Base-by-base conservation (phyloP, 2,888 invertebrate species). In the Ceramica pisi region DNA sequence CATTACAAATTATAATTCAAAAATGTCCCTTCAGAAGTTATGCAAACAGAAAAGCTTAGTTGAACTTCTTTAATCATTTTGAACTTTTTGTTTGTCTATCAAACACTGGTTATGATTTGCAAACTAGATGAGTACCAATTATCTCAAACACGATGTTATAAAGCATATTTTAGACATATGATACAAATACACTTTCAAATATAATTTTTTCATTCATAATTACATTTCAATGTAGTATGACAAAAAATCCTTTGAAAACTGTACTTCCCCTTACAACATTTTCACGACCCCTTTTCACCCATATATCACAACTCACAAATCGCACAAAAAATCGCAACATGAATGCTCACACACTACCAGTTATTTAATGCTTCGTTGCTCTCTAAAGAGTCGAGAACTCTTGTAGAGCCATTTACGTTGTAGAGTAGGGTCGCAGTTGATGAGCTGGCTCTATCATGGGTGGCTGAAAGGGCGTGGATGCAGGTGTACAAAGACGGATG, bases 311-410 rank as follows among this genome's bases (percentile, higher is more conserved):
- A 59, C 31, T 46, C 59, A 57, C 46, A 81, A 23, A 14, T 51
- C 23, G 6, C 50, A 53, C 73, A 48, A 57, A 75, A 84, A 71
- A 88, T 88, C 87, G 86, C 80, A 80, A 79, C 84, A 79, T 92
- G 92, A 93, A 92, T 92, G 80, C 82, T 82, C 87, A 89, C 89
- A 69, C 89, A 90, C 89, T 85, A 84, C 69, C 86, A 88, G 92
- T 94, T 93, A 94, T 94, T 94, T 94, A 93, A 93, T 92, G 94
- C 92, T 90, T 84, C 92, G 90, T 81, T 91, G 93, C 92, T 91
- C 88, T 89, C 89, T 88, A 93, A 93, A 91, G 93, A 92, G 89
- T 84, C 67, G 74, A 74, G 71, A 67, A 77, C 74, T 81, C 86
- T 90, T 90, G 89, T 89, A 87, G 90, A 87, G 90, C 91, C 91